Evolutionary conservation across 1,140 invertebrate species (phyloP), one percentile per base, ranked within the genome.

Genomic region (Micrasema minimum): DNA sequence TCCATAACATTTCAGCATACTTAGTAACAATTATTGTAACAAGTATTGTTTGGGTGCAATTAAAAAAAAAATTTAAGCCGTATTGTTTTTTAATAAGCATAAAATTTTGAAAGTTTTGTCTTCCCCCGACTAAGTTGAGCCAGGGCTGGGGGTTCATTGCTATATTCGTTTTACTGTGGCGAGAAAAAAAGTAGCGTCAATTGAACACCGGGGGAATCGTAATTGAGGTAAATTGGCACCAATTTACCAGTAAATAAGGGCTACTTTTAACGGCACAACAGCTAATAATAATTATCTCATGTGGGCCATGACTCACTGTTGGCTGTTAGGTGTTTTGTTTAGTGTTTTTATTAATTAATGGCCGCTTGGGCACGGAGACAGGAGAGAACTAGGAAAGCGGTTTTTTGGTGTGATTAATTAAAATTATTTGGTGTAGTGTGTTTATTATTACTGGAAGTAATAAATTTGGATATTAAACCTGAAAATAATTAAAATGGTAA

Each of bases 151-250:
- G 55, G 55, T 59, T 38, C 55, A 41, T 41, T 71, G 69, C 50
- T 66, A 67, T 75, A 71, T 72, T 71, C 68, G 71, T 75, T 75
- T 75, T 72, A 71, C 66, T 66, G 66, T 66, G 67, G 22, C 16
- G 16, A 43, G 45, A 64, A 59, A 75, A 75, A 75, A 75, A 71
- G 66, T 66, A 23, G 22, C 69, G 69, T 71, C 69, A 72, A 62
- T 66, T 46, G 48, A 71, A 75, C 66, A 75, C 73, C 69, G 73
- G 73, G 73, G 73, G 73, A 57, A 61, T 51, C 41, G 73, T 75
- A 75, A 75, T 75, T 75, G 73, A 75, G 73, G 73, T 75, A 75
- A 75, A 75, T 75, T 75, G 73, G 59, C 59, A 59, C 68, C 73
- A 75, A 75, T 75, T 71, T 66, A 75, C 57, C 64, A 72, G 66